These are phyloP conservation scores for Labeo catla DNA, from an alignment of 2,113 vertebrate species.

Conservation along the genomic window DNA sequence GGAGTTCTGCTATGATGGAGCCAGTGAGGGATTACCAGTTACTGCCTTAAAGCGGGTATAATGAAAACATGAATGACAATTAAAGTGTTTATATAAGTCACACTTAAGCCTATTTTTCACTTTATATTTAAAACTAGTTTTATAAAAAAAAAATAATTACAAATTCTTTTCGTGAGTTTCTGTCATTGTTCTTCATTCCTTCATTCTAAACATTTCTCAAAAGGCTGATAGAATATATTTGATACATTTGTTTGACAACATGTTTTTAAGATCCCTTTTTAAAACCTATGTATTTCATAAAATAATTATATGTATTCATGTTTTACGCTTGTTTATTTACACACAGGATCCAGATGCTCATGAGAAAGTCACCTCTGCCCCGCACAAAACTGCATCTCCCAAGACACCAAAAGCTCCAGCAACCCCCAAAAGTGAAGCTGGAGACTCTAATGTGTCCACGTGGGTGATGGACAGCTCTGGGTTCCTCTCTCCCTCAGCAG, in stretches of 20 bases:
- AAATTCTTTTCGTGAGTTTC: too few species aligned
- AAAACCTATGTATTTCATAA: not conserved
- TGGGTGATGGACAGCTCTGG: slow-evolving; percentile 92
- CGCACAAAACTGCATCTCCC: slow-evolving; percentile 50
- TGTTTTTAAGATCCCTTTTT: too few species aligned
- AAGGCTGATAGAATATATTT: too few species aligned
- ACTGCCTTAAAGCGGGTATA: slow-evolving; percentile 58
- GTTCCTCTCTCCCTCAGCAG: slow-evolving; percentile 81
- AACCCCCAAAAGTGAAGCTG: slow-evolving; percentile 63
- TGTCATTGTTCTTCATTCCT: too few species aligned
- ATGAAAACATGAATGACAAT: not conserved
- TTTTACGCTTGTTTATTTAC: not conserved
- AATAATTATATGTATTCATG: not conserved
- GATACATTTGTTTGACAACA: too few species aligned
- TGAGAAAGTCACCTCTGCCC: slow-evolving; percentile 41
- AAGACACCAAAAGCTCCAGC: slow-evolving; percentile 42
- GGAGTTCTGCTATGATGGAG: slow-evolving; percentile 57
- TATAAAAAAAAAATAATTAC: too few species aligned
- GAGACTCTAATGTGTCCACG: slow-evolving; percentile 69
- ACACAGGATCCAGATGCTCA: slow-evolving; percentile 50
- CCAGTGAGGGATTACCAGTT: slow-evolving; percentile 55
- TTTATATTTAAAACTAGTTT: not conserved
- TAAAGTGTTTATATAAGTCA: not conserved
- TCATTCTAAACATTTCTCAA: too few species aligned
- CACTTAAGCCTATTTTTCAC: not conserved